Evolutionary conservation across 2,888 invertebrate species (phyloP).

Genomic region (Globia sparganii): DNA sequence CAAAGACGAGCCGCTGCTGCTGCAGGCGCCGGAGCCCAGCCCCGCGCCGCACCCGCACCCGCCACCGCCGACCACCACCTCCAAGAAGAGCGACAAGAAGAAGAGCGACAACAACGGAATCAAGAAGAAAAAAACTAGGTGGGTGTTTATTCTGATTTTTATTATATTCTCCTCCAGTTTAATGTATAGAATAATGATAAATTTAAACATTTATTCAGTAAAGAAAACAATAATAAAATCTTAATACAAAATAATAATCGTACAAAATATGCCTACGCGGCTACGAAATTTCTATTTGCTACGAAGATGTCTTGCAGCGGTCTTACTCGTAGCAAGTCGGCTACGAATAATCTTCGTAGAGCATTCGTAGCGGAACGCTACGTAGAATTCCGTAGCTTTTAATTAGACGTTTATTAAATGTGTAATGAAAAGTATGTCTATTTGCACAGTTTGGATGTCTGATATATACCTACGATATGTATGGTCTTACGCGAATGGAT

Average conservation of each 20-base stretch:
- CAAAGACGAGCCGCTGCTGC: slow-evolving; percentile 86
- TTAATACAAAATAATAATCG: background rate
- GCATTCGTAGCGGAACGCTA: slow-evolving; percentile 47
- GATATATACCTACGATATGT: background rate
- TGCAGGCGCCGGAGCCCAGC: slow-evolving; percentile 82
- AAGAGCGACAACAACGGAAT: slow-evolving; percentile 96
- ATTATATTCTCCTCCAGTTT: background rate
- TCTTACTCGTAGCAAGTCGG: slow-evolving; percentile 30
- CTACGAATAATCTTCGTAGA: slow-evolving; percentile 59
- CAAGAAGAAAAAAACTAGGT: slow-evolving; percentile 98
- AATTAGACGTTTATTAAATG: background rate
- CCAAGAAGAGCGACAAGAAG: slow-evolving; percentile 94
- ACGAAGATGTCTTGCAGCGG: slow-evolving; percentile 47
- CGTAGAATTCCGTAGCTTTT: background rate
- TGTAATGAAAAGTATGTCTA: background rate
- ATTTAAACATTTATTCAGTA: background rate
- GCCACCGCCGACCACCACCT: slow-evolving; percentile 84
- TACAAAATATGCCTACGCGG: slow-evolving; percentile 4
- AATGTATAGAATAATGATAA: background rate
- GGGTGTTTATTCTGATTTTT: slow-evolving; percentile 55
- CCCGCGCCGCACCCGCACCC: slow-evolving; percentile 72
- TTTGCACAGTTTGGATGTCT: background rate
- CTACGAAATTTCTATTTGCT: slow-evolving; percentile 39
- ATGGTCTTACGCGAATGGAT: background rate
- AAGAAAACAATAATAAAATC: background rate